Conservation (phyloP, 2,113 vertebrate species). For the Buteo buteo region DNA sequence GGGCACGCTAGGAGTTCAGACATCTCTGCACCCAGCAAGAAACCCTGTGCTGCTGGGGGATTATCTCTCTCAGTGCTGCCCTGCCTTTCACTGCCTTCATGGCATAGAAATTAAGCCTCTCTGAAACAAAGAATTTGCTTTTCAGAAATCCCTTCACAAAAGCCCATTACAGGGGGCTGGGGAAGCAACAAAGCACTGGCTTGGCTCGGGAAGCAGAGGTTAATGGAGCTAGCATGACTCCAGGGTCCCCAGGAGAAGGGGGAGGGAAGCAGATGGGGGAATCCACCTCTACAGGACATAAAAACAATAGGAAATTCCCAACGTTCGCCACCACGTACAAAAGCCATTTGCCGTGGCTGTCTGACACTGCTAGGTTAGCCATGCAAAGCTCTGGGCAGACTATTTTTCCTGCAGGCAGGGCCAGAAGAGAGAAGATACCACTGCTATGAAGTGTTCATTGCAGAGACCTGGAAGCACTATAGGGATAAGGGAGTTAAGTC, state of each 20-base stretch:
- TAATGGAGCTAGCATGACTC: neutral
- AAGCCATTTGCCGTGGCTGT: neutral
- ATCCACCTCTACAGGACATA: neutral
- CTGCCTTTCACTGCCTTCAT: neutral
- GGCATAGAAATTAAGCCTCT: neutral
- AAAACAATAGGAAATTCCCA: neutral
- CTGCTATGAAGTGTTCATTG: neutral
- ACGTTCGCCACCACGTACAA: neutral
- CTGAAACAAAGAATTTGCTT: neutral
- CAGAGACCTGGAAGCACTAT: neutral
- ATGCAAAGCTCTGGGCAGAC: too few species aligned
- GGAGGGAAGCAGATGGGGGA: neutral
- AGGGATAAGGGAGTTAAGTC: neutral
- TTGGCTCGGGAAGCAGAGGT: neutral
- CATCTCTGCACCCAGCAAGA: neutral
- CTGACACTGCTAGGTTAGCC: neutral
- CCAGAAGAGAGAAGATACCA: neutral
- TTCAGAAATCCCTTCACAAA: neutral
- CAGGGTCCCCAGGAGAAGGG: neutral
- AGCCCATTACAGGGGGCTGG: neutral
- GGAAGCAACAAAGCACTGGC: too few species aligned
- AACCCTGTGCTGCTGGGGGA: neutral
- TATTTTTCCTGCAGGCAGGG: neutral
- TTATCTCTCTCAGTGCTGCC: neutral
- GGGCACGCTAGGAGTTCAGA: neutral